Percentiles rank a stretch among this genome's conserved stretches.
These are phyloP conservation scores for Hassar affinis DNA, from an alignment of 2,113 vertebrate species.

Conservation along the genomic window DNA sequence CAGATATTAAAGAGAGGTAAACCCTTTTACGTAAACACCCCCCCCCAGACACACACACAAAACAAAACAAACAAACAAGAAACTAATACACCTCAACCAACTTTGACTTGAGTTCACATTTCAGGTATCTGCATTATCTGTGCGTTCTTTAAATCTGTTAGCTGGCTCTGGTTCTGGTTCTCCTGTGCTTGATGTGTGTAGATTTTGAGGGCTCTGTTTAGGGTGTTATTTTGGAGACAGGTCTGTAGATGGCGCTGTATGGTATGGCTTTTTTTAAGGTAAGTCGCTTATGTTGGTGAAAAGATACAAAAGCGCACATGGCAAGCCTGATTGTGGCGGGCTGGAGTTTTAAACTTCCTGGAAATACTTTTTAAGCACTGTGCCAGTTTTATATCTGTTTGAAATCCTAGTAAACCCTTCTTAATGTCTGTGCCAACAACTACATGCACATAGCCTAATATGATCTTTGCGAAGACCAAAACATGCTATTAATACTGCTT, in stretches of 20 bases:
- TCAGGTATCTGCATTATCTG: not conserved
- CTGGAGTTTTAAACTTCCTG: constrained; percentile 23
- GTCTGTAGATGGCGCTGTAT: constrained; percentile 89
- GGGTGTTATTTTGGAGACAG: constrained; percentile 55
- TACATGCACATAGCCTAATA: not conserved
- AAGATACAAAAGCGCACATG: constrained; percentile 14
- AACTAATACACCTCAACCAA: not conserved
- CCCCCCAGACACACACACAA: too few species aligned
- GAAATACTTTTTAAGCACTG: not conserved
- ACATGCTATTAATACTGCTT: not conserved
- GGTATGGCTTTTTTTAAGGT: constrained; percentile 66
- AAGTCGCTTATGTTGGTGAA: constrained; percentile 25
- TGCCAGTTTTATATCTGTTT: not conserved
- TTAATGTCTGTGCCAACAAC: not conserved
- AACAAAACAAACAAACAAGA: not conserved
- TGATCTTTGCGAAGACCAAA: not conserved
- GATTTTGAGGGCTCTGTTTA: constrained; percentile 44
- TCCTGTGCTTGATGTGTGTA: constrained; percentile 2
- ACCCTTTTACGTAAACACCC: not conserved
- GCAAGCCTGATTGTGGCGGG: constrained; percentile 10
- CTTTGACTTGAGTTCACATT: not conserved
- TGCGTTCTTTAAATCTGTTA: not conserved
- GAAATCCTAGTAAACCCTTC: not conserved
- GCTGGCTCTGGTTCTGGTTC: not conserved
- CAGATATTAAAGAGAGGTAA: not conserved